phyloP scores from a whole-genome alignment of 2,113 vertebrate genomes.

The Antigone vipio region DNA sequence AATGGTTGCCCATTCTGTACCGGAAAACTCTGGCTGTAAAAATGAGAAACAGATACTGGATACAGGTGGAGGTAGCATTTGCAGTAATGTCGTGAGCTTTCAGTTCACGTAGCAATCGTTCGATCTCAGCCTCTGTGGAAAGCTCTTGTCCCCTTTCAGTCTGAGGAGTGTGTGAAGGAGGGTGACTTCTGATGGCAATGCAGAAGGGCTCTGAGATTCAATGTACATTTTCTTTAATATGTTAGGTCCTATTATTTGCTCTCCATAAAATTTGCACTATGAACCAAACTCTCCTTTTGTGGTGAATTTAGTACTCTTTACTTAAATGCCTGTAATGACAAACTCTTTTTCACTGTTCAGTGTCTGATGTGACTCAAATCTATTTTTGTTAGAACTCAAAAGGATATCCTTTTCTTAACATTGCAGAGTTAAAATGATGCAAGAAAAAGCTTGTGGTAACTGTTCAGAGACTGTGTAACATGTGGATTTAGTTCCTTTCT shows the following conservation, averaged over 20 bases:
- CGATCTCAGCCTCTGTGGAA: background rate
- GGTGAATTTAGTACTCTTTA: background rate
- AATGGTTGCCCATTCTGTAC: background rate
- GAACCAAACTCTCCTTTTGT: background rate
- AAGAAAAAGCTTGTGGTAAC: background rate
- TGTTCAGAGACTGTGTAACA: background rate
- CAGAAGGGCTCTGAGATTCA: background rate
- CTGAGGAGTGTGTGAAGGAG: background rate
- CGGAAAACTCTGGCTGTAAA: background rate
- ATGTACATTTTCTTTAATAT: background rate
- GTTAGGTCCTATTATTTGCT: background rate
- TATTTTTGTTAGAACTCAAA: background rate
- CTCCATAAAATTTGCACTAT: background rate
- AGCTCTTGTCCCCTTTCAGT: background rate
- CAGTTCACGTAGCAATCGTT: background rate
- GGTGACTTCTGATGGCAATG: background rate
- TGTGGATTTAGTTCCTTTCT: background rate
- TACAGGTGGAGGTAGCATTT: background rate
- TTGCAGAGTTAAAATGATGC: background rate
- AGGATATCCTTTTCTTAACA: background rate
- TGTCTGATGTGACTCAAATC: background rate
- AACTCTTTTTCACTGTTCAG: background rate
- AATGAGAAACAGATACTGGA: background rate
- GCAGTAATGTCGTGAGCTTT: background rate
- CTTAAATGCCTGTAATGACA: background rate